Percentiles rank a stretch among this genome's conserved stretches.
Conservation (phyloP, 2,113 vertebrate genomes). For the Oryzias curvinotus region DNA sequence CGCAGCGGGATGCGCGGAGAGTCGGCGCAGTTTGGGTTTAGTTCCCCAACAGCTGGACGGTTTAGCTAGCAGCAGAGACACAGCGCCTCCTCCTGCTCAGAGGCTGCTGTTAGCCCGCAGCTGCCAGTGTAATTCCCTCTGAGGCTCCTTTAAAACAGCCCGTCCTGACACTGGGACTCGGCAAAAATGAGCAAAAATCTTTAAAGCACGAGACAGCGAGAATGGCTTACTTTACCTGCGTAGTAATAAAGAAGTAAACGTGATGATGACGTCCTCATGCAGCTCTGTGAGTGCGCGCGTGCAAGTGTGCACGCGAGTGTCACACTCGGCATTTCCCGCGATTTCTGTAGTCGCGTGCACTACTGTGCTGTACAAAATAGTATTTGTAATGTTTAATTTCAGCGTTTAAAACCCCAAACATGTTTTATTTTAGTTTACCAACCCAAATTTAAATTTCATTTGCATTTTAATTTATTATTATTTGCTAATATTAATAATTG, state of each 20-base stretch:
- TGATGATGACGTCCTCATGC: constrained; percentile 55
- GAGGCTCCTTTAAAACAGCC: constrained; percentile 10
- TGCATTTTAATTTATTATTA: no score
- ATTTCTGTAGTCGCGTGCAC: background rate
- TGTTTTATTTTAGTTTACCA: no score
- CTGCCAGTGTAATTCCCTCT: constrained; percentile 7
- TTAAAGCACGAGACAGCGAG: background rate
- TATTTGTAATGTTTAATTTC: no score
- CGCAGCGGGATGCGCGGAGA: constrained; percentile 19
- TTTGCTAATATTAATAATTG: no score
- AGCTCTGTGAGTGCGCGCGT: constrained; percentile 38
- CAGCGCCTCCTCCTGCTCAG: constrained; percentile 21
- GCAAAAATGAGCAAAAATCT: background rate
- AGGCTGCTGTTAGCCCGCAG: constrained; percentile 47
- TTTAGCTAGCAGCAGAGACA: constrained; percentile 25
- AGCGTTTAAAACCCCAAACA: no score
- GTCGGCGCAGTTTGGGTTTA: constrained; percentile 13
- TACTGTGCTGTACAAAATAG: background rate
- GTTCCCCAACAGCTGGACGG: constrained; percentile 42
- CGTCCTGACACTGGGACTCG: background rate
- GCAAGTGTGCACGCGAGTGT: constrained; percentile 7
- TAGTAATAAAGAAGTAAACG: constrained; percentile 21
- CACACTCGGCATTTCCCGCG: constrained; percentile 10
- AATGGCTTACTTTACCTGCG: constrained; percentile 25
- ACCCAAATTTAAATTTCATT: no score